Evolutionary conservation across 2,888 invertebrate species (phyloP), one percentile per base, ranked within the genome.

Genomic region (Phanerotoma sp.): DNA sequence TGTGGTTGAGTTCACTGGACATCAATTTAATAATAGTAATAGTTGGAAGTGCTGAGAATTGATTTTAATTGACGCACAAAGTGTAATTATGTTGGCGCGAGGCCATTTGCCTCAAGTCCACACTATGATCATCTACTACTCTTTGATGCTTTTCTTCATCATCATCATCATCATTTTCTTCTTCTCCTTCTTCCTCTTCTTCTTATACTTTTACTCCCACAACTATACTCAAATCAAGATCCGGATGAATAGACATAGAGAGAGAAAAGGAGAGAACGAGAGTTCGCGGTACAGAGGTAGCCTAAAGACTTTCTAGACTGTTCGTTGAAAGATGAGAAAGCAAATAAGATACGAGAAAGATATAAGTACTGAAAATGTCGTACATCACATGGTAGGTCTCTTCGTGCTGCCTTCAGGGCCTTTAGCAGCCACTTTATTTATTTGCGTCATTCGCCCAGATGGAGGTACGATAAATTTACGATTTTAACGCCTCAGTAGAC

Each of bases 61-160:
- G 50, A 57, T 57, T 50, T 53, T 57, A 53, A 57, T 53, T 50
- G 53, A 57, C 53, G 49, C 47, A 38, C 57, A 28, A 46, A 50
- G 53, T 38, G 57, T 57, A 53, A 57, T 57, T 57, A 53, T 49
- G 53, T 50, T 46, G 49, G 52, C 38, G 52, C 35, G 46, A 33
- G 46, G 45, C 45, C 52, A 56, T 46, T 57, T 57, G 53, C 53
- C 50, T 57, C 15, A n/a, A 30, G 37, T 40, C 28, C 45, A 45
- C 54, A 45, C 46, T n/a, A n/a, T n/a, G 38, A 38, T 21, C 40
- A 16, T 6, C 35, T 5, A 35, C 11, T 15, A 6, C 13, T n/a
- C n/a, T n/a, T n/a, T n/a, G n/a, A n/a, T n/a, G n/a, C n/a, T n/a
- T n/a, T n/a, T n/a, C n/a, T n/a, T n/a, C n/a, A n/a, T n/a, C n/a